These are phyloP conservation scores for Apamea sordens DNA, from an alignment of 2,888 invertebrate genomes.

Conservation along the genomic window DNA sequence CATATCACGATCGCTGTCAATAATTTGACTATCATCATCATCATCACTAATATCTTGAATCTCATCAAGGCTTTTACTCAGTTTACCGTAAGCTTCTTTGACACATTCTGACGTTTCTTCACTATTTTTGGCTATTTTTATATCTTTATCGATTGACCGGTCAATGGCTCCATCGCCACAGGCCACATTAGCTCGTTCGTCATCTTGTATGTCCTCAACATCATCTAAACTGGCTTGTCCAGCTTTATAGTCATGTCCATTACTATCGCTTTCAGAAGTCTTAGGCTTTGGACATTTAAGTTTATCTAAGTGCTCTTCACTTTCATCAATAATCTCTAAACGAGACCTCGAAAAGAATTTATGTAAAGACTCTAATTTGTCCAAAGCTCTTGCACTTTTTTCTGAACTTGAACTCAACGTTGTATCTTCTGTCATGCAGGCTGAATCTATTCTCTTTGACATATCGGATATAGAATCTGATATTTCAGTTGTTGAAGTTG, in stretches of 20 bases:
- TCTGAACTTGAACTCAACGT: constrained; percentile 79
- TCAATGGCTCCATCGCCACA: constrained; percentile 45
- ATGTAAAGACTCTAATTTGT: constrained; percentile 85
- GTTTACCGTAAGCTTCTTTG: constrained; percentile 25
- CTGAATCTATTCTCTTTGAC: constrained; percentile 82
- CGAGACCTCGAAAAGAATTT: constrained; percentile 87
- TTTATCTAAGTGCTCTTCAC: constrained; percentile 81
- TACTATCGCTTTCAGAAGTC: constrained; percentile 52
- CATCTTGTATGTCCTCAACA: constrained; percentile 85
- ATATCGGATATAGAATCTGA: constrained; percentile 83
- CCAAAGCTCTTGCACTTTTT: constrained; percentile 81
- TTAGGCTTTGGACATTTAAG: constrained; percentile 61
- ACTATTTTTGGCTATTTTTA: background rate
- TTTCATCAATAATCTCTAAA: constrained; percentile 87
- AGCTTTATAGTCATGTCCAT: constrained; percentile 66
- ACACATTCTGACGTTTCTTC: constrained; percentile 33
- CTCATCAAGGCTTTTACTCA: constrained; percentile 52
- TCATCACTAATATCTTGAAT: constrained; percentile 66
- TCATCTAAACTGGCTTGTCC: constrained; percentile 87
- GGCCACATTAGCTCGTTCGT: constrained; percentile 61
- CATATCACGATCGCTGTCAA: constrained; percentile 51
- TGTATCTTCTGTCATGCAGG: constrained; percentile 86
- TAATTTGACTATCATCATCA: constrained; percentile 53
- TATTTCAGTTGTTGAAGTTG: constrained; percentile 86
- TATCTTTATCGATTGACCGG: constrained; percentile 21